phyloP scores from a whole-genome alignment of 1,140 invertebrate species.

The Pollicipes pollicipes region DNA sequence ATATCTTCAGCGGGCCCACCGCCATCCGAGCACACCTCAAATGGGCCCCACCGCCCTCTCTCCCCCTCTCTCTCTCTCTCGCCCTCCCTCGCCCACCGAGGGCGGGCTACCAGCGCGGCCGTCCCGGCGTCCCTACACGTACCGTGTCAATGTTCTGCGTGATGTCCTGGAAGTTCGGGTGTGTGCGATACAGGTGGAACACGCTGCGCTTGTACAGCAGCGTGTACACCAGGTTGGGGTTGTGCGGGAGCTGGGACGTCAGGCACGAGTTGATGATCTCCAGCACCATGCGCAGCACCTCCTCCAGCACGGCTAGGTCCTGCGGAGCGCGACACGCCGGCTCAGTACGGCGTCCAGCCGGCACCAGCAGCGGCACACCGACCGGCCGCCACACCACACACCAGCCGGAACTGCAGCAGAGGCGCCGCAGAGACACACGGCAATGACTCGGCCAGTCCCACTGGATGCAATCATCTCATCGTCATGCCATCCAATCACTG shows the following conservation, averaged over 20 bases:
- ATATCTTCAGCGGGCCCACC: no score
- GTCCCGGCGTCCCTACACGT: no score
- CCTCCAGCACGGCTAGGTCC: conserved; percentile 86
- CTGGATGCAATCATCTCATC: no score
- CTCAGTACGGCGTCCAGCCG: conserved; percentile 11
- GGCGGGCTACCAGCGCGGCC: no score
- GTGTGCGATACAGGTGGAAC: conserved; percentile 67
- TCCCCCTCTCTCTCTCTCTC: no score
- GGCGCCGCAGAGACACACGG: neutral
- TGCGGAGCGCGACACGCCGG: conserved; percentile 38
- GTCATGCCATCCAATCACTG: no score
- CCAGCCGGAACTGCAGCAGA: neutral
- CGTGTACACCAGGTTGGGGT: conserved; percentile 89
- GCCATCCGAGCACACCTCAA: no score
- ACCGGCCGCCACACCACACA: neutral
- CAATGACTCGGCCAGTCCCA: no score
- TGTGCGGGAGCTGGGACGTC: conserved; percentile 66
- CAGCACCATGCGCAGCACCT: conserved; percentile 85
- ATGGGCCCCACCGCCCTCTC: no score
- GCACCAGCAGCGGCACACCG: neutral
- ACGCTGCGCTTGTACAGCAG: conserved; percentile 82
- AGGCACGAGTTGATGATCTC: conserved; percentile 92
- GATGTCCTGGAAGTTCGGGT: no score
- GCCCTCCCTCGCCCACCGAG: no score
- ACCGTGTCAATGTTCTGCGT: no score